Conservation (phyloP, 2,888 invertebrate genomes). For the Euzetes globulus region DNA sequence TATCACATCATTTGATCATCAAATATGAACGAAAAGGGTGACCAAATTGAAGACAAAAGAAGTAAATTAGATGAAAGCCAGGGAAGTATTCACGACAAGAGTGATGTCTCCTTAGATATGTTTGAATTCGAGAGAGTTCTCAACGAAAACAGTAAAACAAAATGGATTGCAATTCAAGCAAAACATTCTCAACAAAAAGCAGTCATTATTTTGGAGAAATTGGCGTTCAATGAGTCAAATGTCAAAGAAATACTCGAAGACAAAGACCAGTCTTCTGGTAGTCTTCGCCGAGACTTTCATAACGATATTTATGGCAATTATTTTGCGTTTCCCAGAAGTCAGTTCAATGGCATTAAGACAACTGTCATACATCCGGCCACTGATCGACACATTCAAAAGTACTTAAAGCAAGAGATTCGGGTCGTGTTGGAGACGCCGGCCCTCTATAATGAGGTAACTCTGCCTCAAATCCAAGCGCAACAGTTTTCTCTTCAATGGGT, state of each 20-base stretch:
- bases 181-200: conserved; percentile 48
- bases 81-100: not conserved
- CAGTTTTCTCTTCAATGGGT: conserved; percentile 82
- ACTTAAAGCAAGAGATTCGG: conserved; percentile 62
- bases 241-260: conserved; percentile 36
- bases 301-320: conserved; percentile 82
- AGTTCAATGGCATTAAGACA: conserved; percentile 61
- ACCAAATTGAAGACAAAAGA: not conserved
- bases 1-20: too few relatives aligned
- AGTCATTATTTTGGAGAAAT: conserved; percentile 70
- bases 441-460: conserved; percentile 67
- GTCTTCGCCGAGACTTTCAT: conserved; percentile 50
- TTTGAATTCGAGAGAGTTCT: conserved; percentile 25
- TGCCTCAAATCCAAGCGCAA: conserved; percentile 64
- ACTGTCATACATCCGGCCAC: conserved; percentile 90
- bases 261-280: not conserved
- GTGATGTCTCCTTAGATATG: not conserved
- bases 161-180: conserved; percentile 31
- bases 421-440: conserved; percentile 76
- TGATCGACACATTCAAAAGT: conserved; percentile 82
- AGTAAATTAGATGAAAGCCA: not conserved
- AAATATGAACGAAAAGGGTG: not conserved
- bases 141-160: conserved; percentile 23
- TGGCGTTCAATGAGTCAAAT: conserved; percentile 62
- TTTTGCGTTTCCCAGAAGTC: conserved; percentile 58